phyloP scores from a whole-genome alignment of 2,888 invertebrate genomes.

The Habroteleia sp. region DNA sequence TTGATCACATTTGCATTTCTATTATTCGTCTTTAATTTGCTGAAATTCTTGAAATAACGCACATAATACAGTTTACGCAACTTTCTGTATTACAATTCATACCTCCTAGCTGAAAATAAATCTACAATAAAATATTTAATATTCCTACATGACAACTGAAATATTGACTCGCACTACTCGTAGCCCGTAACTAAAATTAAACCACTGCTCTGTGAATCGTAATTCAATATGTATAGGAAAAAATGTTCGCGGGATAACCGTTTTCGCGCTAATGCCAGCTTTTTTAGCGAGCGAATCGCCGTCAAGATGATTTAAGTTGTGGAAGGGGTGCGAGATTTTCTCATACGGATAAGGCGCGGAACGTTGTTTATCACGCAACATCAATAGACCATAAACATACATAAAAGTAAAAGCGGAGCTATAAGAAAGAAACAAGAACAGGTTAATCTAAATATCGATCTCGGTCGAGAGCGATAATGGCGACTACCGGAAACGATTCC shows the following conservation, averaged over 20 bases:
- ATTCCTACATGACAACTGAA: slow-evolving; percentile 15
- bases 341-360: slow-evolving; percentile 15
- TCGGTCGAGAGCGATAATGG: slow-evolving; percentile 38
- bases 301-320: slow-evolving; percentile 15
- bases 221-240: not conserved
- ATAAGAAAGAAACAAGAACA: slow-evolving; percentile 18
- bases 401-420: slow-evolving; percentile 4
- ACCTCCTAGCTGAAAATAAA: slow-evolving; percentile 3
- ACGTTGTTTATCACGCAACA: slow-evolving; percentile 30
- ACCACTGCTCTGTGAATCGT: not conserved
- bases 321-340: slow-evolving; percentile 5
- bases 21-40: too few species aligned
- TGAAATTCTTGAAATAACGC: not conserved
- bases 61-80: slow-evolving; percentile 11
- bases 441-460: slow-evolving; percentile 38
- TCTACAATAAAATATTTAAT: slow-evolving; percentile 7
- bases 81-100: slow-evolving; percentile 1
- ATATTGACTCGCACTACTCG: slow-evolving; percentile 14
- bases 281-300: slow-evolving; percentile 3
- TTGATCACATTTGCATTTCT: too few species aligned
- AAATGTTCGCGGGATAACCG: slow-evolving; percentile 1
- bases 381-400: slow-evolving; percentile 40
- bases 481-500: slow-evolving; percentile 47
- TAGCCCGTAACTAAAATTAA: slow-evolving; percentile 1
- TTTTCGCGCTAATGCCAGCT: slow-evolving; percentile 16